These are phyloP conservation scores for Lepidochrysops patricia DNA, from an alignment of 2,888 invertebrate species.

Conservation along the genomic window DNA sequence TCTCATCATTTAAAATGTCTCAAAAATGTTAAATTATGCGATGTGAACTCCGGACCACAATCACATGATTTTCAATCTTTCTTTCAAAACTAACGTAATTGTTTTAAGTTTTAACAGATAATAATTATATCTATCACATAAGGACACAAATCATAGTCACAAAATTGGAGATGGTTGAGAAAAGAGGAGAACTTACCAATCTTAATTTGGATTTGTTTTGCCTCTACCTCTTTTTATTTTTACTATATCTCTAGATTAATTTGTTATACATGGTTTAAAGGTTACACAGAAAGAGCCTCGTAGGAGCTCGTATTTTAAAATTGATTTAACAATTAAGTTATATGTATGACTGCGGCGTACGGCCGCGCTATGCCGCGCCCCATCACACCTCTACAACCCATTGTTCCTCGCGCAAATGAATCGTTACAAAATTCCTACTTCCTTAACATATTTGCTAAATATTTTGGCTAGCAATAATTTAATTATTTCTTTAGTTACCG, in stretches of 20 bases:
- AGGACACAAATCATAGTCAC: too few species aligned
- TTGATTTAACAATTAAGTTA: conserved; percentile 1
- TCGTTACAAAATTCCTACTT: background rate
- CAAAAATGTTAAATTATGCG: conserved; percentile 6
- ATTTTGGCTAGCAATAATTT: background rate
- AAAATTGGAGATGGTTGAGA: too few species aligned
- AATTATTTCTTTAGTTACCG: background rate
- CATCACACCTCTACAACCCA: conserved; percentile 42
- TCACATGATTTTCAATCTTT: conserved; percentile 7
- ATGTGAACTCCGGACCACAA: background rate
- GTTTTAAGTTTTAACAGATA: background rate
- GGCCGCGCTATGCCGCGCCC: background rate
- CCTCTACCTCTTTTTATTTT: too few species aligned
- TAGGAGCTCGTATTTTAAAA: background rate
- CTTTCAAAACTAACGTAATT: background rate
- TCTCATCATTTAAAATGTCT: conserved; percentile 7
- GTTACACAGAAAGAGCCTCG: background rate
- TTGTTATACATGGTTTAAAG: too few species aligned
- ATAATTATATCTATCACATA: background rate
- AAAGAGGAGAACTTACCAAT: too few species aligned
- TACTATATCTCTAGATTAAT: too few species aligned
- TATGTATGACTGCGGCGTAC: conserved; percentile 6
- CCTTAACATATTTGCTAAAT: conserved; percentile 8
- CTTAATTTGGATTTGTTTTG: too few species aligned
- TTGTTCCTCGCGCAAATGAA: conserved; percentile 34